Evolutionary conservation across 2,888 invertebrate genomes (phyloP).

Genomic region (Mactromeris polynyma): DNA sequence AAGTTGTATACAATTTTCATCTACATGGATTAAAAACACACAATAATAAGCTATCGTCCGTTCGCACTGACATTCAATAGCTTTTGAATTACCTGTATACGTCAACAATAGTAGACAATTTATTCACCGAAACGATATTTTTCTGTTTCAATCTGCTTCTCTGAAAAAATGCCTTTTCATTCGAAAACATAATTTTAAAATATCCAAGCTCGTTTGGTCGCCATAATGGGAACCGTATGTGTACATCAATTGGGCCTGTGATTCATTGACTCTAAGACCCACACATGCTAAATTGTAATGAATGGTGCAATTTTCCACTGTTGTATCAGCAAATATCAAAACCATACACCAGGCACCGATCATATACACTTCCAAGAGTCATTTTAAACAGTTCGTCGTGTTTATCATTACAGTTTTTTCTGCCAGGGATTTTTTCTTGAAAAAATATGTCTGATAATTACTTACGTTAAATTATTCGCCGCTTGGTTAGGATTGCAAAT

Average conservation of each 20-base stretch:
- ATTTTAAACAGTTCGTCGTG: conserved; percentile 4
- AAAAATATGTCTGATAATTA: conserved; percentile 5
- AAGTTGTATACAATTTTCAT: no score
- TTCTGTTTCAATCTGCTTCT: no score
- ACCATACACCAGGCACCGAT: background rate
- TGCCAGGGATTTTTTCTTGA: background rate
- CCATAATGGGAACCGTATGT: background rate
- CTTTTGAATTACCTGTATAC: no score
- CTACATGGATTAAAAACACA: no score
- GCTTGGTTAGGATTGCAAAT: background rate
- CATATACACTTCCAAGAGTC: background rate
- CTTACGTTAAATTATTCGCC: background rate
- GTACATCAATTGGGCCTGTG: background rate
- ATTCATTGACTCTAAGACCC: background rate
- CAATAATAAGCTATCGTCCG: no score
- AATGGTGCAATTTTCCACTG: background rate
- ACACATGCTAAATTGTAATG: background rate
- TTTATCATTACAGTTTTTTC: conserved; percentile 4
- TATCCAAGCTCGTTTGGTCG: background rate
- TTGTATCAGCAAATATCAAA: background rate
- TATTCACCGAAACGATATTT: no score
- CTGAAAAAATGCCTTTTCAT: no score
- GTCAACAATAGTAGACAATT: no score
- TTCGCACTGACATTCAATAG: no score
- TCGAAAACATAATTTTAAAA: no score